A percentile compares a stretch with the other conserved stretches of the same genome.
Evolutionary conservation across 23 tunicate genomes (phyloP).

Genomic region (Diplosoma virens): DNA sequence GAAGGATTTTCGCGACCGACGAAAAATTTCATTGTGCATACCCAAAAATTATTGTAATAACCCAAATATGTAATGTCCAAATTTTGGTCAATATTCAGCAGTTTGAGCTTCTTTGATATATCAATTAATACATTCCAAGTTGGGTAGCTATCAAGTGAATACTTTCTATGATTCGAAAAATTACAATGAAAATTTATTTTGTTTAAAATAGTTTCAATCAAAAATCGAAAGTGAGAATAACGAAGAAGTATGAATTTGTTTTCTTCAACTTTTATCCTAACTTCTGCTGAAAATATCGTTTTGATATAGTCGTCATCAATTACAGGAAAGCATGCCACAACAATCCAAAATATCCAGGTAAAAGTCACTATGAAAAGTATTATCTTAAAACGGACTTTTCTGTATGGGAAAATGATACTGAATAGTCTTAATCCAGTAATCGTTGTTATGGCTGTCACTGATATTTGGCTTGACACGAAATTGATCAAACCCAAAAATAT

Average conservation of each 20-base stretch:
- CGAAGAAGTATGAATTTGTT: not conserved
- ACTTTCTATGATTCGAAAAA: not conserved
- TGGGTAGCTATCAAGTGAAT: not conserved
- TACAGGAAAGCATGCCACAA: not conserved
- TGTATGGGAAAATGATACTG: conserved; percentile 12
- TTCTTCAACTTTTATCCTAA: not conserved
- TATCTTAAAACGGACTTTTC: not conserved
- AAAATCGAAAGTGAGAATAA: not conserved
- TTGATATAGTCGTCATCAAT: not conserved
- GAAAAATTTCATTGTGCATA: conserved; percentile 24
- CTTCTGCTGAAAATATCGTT: not conserved
- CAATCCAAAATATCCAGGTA: conserved; percentile 22
- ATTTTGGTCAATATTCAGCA: not conserved
- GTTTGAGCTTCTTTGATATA: not conserved
- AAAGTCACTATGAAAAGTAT: not conserved
- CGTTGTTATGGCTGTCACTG: conserved; percentile 15
- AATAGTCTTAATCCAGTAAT: conserved; percentile 9
- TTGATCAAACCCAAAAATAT: not conserved
- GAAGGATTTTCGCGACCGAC: not conserved
- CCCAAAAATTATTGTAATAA: conserved; percentile 13
- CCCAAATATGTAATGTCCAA: not conserved
- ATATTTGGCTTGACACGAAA: conserved; percentile 22
- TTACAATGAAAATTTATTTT: not conserved
- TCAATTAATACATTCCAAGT: not conserved
- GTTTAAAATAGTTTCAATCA: conserved; percentile 3